A percentile compares a stretch with the other conserved stretches of the same genome.
phyloP scores from a whole-genome alignment of 1,140 invertebrate species.

The Bombus affinis region DNA sequence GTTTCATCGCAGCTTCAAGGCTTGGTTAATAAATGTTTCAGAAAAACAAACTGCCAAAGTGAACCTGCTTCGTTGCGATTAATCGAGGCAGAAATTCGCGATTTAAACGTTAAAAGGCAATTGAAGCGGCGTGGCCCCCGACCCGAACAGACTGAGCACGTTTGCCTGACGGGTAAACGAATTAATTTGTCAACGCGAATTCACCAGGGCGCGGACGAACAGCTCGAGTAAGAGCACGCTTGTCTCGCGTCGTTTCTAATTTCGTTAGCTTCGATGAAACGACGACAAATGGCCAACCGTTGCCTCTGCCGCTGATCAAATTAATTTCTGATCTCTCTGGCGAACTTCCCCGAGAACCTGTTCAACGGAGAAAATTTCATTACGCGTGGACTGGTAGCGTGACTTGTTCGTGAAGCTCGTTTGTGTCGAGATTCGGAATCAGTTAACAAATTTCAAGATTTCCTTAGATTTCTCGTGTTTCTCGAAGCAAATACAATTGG shows the following conservation, averaged over 20 bases:
- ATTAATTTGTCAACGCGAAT: background rate
- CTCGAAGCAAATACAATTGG: too few species aligned
- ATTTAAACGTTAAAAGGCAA: too few species aligned
- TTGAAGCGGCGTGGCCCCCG: too few species aligned
- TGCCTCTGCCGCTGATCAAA: background rate
- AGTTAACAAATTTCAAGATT: too few species aligned
- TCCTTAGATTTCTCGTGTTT: too few species aligned
- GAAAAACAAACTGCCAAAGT: background rate
- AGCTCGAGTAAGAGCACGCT: background rate
- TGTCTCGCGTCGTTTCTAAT: constrained; percentile 5
- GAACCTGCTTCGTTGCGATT: background rate
- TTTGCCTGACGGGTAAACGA: background rate
- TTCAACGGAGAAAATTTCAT: background rate
- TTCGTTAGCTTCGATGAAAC: constrained; percentile 7
- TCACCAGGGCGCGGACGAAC: background rate
- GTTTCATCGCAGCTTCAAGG: background rate
- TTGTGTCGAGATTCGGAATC: too few species aligned
- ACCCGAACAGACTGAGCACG: background rate
- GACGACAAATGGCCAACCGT: constrained; percentile 16
- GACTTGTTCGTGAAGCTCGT: background rate
- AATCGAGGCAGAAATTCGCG: background rate
- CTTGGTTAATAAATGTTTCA: constrained; percentile 6
- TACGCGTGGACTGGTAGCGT: background rate
- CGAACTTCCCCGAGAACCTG: background rate
- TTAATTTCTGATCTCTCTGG: background rate